Evolutionary conservation across 2,797 vertebrate genomes (phyloP).

Genomic region (Tragelaphus eurycerus): DNA sequence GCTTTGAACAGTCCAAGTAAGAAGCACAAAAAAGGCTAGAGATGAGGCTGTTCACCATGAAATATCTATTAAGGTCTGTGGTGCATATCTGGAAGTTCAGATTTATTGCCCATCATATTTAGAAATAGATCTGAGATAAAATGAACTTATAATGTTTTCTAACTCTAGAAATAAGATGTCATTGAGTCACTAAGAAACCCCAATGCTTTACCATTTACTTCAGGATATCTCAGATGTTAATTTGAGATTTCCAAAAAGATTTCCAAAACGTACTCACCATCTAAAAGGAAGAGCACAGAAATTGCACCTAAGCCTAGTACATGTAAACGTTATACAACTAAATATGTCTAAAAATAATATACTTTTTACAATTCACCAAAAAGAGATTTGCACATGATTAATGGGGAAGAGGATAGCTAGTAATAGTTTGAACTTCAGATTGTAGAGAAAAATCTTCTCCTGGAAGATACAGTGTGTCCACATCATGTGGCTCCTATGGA

Average conservation of each 20-base stretch:
- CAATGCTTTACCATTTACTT: not conserved
- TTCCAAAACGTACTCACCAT: not conserved
- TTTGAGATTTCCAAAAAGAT: not conserved
- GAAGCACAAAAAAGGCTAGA: not conserved
- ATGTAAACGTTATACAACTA: not conserved
- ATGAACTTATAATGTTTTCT: not conserved
- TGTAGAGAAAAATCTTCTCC: not conserved
- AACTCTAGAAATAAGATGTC: not conserved
- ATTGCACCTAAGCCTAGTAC: not conserved
- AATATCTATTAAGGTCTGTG: not conserved
- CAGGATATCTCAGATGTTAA: not conserved
- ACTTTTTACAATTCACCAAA: not conserved
- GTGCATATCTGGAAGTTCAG: not conserved
- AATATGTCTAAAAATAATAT: not conserved
- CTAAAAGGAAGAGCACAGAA: not conserved
- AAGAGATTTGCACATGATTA: not conserved
- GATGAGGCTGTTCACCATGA: not conserved
- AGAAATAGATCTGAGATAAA: not conserved
- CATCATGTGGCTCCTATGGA: not conserved
- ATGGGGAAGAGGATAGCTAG: not conserved
- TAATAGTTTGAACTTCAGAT: not conserved
- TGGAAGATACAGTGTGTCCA: not conserved
- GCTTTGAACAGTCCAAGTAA: not conserved
- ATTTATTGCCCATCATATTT: not conserved
- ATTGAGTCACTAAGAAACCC: not conserved